These are phyloP conservation scores for Pygmarrhopalites habei DNA, from an alignment of 1,140 invertebrate species.

Conservation along the genomic window DNA sequence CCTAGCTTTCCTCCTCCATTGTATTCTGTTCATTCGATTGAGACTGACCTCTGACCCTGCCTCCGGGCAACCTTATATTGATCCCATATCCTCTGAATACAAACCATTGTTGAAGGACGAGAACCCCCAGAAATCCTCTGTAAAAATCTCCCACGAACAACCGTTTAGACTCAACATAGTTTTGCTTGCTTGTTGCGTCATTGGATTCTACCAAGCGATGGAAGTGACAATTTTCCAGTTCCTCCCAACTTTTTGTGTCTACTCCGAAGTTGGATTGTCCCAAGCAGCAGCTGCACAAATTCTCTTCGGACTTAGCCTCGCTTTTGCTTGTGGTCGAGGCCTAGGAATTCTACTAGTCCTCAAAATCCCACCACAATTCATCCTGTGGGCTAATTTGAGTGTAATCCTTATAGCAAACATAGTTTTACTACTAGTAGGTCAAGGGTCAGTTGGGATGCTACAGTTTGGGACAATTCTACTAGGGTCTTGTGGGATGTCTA, in stretches of 20 bases:
- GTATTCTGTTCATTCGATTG: no score
- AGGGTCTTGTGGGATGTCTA: neutral
- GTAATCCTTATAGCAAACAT: neutral
- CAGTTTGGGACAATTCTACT: neutral
- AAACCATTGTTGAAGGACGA: no score
- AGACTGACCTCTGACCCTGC: no score
- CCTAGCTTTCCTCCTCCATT: no score
- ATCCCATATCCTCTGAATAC: no score
- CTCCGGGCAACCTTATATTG: no score
- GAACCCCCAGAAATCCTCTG: no score
- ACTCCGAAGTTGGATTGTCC: neutral
- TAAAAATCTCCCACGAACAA: no score
- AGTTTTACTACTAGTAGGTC: neutral
- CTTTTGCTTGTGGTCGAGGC: neutral
- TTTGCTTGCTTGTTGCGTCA: neutral
- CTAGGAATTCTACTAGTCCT: neutral
- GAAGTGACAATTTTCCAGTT: neutral
- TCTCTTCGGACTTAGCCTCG: neutral
- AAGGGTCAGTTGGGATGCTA: neutral
- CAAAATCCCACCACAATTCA: neutral
- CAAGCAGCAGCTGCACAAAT: neutral
- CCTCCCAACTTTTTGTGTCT: neutral
- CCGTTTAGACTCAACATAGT: no score
- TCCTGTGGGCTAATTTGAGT: neutral
- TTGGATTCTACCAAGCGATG: neutral